Conservation (phyloP, 2,113 vertebrate genomes). For the Antigone vipio region DNA sequence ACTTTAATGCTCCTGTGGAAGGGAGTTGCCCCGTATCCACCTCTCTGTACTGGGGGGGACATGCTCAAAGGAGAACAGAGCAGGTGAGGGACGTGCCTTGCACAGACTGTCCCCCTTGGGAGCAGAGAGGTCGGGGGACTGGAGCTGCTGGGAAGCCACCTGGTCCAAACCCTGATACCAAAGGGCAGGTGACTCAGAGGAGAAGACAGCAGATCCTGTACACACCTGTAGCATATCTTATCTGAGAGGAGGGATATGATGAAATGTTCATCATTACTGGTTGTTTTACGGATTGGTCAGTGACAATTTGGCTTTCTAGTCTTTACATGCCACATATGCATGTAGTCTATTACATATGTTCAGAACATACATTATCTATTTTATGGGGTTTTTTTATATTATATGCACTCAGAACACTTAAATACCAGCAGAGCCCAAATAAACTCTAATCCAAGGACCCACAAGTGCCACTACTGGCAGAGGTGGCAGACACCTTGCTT, state of each 20-base stretch:
- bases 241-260: background rate
- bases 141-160: background rate
- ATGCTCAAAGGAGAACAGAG: background rate
- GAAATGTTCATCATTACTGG: background rate
- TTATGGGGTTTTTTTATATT: no score
- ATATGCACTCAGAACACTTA: no score
- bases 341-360: background rate
- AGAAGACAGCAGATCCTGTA: background rate
- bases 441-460: background rate
- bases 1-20: background rate
- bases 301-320: background rate
- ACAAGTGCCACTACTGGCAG: background rate
- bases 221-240: background rate
- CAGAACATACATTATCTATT: no score
- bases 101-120: background rate
- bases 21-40: background rate
- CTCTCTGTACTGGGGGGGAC: background rate
- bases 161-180: background rate
- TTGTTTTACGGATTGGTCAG: background rate
- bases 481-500: background rate
- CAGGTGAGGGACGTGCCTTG: background rate
- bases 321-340: background rate
- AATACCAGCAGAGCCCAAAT: background rate
- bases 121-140: background rate
- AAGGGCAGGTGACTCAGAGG: background rate